Percentiles rank a stretch among this genome's conserved stretches.
Evolutionary conservation across 1,140 invertebrate genomes (phyloP).

Genomic region (Temnothorax longispinosus): DNA sequence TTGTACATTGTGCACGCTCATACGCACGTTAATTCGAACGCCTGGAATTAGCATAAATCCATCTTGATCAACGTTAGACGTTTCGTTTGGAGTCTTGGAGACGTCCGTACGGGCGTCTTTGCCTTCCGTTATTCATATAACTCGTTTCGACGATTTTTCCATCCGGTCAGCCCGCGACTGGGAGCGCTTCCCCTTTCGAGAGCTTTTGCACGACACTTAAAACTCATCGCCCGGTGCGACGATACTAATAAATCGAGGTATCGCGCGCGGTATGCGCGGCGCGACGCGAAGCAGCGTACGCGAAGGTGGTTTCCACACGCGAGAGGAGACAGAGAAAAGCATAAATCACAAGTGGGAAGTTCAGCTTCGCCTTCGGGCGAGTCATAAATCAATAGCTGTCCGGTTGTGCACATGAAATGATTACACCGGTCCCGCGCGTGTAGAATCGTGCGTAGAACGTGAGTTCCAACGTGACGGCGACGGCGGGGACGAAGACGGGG

Average conservation of each 20-base stretch:
- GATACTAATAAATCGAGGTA: slow-evolving; percentile 66
- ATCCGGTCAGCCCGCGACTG: not conserved
- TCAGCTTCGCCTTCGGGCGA: slow-evolving; percentile 74
- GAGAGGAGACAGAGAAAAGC: slow-evolving; percentile 72
- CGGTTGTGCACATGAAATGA: slow-evolving; percentile 75
- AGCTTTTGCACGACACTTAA: slow-evolving; percentile 30
- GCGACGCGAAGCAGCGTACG: slow-evolving; percentile 11
- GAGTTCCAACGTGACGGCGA: slow-evolving; percentile 29
- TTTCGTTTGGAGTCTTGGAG: not conserved
- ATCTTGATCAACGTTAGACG: slow-evolving; percentile 34
- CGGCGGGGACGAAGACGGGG: slow-evolving; percentile 27
- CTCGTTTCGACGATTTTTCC: slow-evolving; percentile 29
- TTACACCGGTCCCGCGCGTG: slow-evolving; percentile 68
- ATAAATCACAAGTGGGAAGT: slow-evolving; percentile 77
- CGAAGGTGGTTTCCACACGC: slow-evolving; percentile 53
- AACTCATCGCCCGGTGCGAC: slow-evolving; percentile 41
- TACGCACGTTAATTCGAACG: slow-evolving; percentile 33
- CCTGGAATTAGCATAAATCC: slow-evolving; percentile 35
- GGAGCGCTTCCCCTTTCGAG: slow-evolving; percentile 3
- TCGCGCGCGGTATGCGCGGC: not conserved
- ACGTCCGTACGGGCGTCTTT: not conserved
- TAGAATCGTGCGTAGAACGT: slow-evolving; percentile 27
- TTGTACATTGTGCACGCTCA: not conserved
- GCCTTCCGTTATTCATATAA: slow-evolving; percentile 39
- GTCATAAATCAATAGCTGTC: slow-evolving; percentile 77